These are phyloP conservation scores for Ondatra zibethicus DNA, from an alignment of 2,113 vertebrate species.

Conservation along the genomic window DNA sequence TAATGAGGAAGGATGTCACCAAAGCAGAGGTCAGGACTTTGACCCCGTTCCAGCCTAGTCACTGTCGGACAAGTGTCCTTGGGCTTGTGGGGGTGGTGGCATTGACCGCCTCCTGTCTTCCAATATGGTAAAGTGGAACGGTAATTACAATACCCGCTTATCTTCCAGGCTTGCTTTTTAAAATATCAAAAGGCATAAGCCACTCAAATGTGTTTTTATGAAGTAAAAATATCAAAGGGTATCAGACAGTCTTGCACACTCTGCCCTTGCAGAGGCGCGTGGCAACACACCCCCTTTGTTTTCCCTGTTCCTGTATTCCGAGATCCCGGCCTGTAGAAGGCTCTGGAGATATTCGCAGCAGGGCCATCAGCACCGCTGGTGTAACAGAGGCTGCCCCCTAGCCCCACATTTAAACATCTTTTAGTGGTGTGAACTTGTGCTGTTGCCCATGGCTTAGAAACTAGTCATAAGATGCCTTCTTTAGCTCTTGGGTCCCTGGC, in stretches of 20 bases:
- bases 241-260: not conserved
- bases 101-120: not conserved
- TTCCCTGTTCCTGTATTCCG: not conserved
- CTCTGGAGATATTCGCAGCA: not conserved
- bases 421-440: not conserved
- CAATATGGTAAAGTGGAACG: not conserved
- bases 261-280: not conserved
- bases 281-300: not conserved
- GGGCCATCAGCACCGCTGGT: not conserved
- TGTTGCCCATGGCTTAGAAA: not conserved
- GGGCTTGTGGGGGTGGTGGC: not conserved
- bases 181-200: not conserved
- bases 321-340: not conserved
- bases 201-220: not conserved
- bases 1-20: not conserved
- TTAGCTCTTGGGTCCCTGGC: not conserved
- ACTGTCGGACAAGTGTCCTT: not conserved
- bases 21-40: not conserved
- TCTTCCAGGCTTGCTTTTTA: not conserved
- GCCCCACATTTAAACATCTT: not conserved
- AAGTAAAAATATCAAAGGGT: not conserved
- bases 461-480: not conserved
- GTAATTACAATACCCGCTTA: not conserved
- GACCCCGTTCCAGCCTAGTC: not conserved
- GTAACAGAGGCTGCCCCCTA: rapidly evolving